phyloP scores from a whole-genome alignment of 2,113 vertebrate genomes.

The Aphyosemion australe region DNA sequence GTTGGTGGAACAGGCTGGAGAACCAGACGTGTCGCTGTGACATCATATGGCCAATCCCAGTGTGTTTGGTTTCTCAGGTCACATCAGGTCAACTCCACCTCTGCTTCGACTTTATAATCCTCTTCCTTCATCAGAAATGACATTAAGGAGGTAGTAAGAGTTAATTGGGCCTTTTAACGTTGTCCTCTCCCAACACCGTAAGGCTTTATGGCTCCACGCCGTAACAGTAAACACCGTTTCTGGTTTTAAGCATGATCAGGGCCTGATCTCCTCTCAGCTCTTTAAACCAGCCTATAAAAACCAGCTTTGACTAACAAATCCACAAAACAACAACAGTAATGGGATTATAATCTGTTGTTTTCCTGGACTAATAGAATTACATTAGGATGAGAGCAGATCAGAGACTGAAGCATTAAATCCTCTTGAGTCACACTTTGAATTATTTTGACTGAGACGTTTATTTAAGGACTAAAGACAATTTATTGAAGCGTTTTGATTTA shows the following conservation, averaged over 20 bases:
- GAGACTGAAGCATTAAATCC: no score
- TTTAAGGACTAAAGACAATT: no score
- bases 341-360: conserved; percentile 19
- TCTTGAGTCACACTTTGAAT: no score
- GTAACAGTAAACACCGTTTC: conserved; percentile 8
- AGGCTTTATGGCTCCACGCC: not conserved
- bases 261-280: conserved; percentile 1
- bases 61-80: not conserved
- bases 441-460: no score
- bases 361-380: conserved; percentile 21
- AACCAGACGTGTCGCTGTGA: not conserved
- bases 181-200: conserved; percentile 4
- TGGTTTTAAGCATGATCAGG: conserved; percentile 36
- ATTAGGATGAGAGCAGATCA: no score
- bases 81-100: not conserved
- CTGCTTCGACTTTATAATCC: not conserved
- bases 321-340: conserved; percentile 15
- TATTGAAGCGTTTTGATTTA: no score
- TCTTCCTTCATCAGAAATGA: not conserved
- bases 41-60: not conserved
- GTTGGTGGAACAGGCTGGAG: not conserved
- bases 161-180: conserved; percentile 18
- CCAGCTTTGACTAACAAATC: conserved; percentile 7
- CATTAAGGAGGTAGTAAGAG: conserved; percentile 9
- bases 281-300: conserved; percentile 5